Percentiles rank a stretch among this genome's conserved stretches.
Conservation (phyloP, 2,888 invertebrate species). For the Cephonodes hylas region DNA sequence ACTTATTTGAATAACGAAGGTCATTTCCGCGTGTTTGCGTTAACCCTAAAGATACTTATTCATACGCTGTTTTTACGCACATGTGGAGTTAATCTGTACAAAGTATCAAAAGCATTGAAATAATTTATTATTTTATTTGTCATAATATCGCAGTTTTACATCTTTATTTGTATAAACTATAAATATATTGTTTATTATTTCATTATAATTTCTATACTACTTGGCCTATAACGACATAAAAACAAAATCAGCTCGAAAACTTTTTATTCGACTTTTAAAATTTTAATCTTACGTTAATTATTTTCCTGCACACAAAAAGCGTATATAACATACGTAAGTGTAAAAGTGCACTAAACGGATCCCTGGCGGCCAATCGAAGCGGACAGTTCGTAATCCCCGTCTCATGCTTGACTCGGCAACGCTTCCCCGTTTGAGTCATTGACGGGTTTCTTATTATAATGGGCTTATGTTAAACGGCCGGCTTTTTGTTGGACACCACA, state of each 20-base stretch:
- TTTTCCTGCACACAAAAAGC: background rate
- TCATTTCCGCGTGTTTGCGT: conserved; percentile 5
- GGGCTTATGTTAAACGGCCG: conserved; percentile 36
- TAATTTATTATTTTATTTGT: too few relatives aligned
- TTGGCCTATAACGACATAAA: too few relatives aligned
- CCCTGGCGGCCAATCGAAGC: background rate
- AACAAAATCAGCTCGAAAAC: too few relatives aligned
- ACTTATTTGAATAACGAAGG: conserved; percentile 11
- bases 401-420: conserved; percentile 11
- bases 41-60: background rate
- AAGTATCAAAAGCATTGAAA: background rate
- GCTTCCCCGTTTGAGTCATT: conserved; percentile 51
- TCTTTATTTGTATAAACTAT: too few relatives aligned
- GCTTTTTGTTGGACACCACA: conserved; percentile 38
- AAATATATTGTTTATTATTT: too few relatives aligned
- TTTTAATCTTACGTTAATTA: too few relatives aligned
- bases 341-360: background rate
- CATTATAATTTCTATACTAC: too few relatives aligned
- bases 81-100: background rate
- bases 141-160: too few relatives aligned
- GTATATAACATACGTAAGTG: background rate
- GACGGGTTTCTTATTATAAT: conserved; percentile 50
- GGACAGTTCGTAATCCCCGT: conserved; percentile 10
- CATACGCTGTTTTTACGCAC: background rate
- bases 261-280: too few relatives aligned